Evolutionary conservation across 2,888 invertebrate species (phyloP), one percentile per base, ranked within the genome.

Genomic region (Stomorhina lunata): DNA sequence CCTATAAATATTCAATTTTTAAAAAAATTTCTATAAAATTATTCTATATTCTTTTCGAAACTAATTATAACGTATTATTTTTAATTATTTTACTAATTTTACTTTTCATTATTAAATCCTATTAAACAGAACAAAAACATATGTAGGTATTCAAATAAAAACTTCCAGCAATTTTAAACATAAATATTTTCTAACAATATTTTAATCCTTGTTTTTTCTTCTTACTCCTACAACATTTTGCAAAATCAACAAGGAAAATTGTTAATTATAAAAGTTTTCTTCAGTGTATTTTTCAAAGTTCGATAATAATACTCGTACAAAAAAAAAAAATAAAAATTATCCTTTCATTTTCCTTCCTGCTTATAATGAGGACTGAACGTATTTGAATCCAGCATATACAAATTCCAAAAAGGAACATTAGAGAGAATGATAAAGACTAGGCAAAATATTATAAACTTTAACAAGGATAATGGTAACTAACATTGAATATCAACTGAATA

Each of bases 291-390:
- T 72, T 20, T 12, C 40, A 4, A 6, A 15, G 61, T 55, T 73
- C 73, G 66, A 79, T 72, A 79, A 40, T n/a, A 57, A 66, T n/a
- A n/a, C n/a, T n/a, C n/a, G n/a, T n/a, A n/a, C n/a, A n/a, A n/a
- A n/a, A n/a, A n/a, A n/a, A n/a, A n/a, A n/a, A n/a, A n/a, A n/a
- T n/a, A n/a, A 66, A 45, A 63, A 55, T 68, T 73, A 69, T 80
- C 55, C 80, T 80, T 80, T 75, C 63, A 40, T 55, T 80, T 80
- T 80, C 48, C 75, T 80, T 69, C 48, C 63, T 75, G 22, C n/a
- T 27, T 68, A 48, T 69, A 63, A 71, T 71, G 29, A 71, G 12
- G 45, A n/a, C n/a, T n/a, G n/a, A n/a, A n/a, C 55, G 50, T 40
- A 17, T 45, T 37, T 45, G 20, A 59, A 53, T 53, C 50, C 59